phyloP scores from a whole-genome alignment of 2,888 invertebrate genomes.

The Agrenia bidenticulata region DNA sequence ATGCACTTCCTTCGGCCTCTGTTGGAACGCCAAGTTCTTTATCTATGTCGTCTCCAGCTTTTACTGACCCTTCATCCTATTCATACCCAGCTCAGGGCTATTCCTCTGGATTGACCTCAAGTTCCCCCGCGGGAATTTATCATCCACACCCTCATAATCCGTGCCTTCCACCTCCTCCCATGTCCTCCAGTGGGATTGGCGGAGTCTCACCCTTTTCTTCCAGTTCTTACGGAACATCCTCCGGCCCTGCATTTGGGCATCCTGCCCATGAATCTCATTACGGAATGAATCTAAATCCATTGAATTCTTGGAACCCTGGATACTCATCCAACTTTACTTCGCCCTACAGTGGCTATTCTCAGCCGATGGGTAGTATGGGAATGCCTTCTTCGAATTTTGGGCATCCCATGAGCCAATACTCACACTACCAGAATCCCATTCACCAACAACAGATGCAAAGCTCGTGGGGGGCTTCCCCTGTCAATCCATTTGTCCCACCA shows the following conservation, averaged over 20 bases:
- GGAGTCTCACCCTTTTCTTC: slow-evolving; percentile 39
- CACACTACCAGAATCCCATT: slow-evolving; percentile 31
- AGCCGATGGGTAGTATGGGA: slow-evolving; percentile 29
- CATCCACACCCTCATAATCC: slow-evolving; percentile 51
- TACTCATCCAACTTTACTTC: slow-evolving; percentile 40
- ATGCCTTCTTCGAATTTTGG: slow-evolving; percentile 36
- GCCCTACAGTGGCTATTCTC: slow-evolving; percentile 28
- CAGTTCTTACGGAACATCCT: slow-evolving; percentile 23
- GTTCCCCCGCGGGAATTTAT: slow-evolving; percentile 39
- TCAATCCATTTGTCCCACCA: slow-evolving; percentile 29
- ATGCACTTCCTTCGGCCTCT: slow-evolving; percentile 23
- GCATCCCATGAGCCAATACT: slow-evolving; percentile 37
- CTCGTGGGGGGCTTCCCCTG: slow-evolving; percentile 28
- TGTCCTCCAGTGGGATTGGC: slow-evolving; percentile 30
- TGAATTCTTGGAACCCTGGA: slow-evolving; percentile 37
- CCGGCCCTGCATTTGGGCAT: slow-evolving; percentile 19
- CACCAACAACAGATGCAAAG: slow-evolving; percentile 30
- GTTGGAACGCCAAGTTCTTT: slow-evolving; percentile 24
- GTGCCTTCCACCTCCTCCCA: slow-evolving; percentile 45
- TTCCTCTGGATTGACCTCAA: slow-evolving; percentile 22
- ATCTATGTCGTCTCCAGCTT: slow-evolving; percentile 35
- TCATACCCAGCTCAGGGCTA: slow-evolving; percentile 23
- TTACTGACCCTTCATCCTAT: slow-evolving; percentile 61
- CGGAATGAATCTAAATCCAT: slow-evolving; percentile 35
- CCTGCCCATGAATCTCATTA: slow-evolving; percentile 35